phyloP scores from a whole-genome alignment of 2,888 invertebrate genomes.

The Chrysomela aeneicollis region DNA sequence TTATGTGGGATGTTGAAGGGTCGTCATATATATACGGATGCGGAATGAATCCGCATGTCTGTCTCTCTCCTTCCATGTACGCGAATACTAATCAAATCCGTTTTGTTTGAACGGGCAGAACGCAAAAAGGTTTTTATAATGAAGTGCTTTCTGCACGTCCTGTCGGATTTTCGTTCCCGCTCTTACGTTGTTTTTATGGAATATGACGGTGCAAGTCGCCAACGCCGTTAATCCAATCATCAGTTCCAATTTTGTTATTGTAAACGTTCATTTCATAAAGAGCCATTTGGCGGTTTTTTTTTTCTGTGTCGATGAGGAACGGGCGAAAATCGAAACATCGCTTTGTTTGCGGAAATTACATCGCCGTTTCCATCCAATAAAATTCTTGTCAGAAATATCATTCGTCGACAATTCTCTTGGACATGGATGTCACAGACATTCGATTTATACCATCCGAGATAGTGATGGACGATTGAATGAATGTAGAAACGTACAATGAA shows the following conservation, averaged over 20 bases:
- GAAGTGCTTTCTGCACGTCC: slow-evolving; percentile 57
- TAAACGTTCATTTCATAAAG: slow-evolving; percentile 52
- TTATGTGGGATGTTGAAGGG: slow-evolving; percentile 50
- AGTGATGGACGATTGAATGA: too few species aligned
- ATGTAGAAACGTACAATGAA: too few species aligned
- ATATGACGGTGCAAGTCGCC: slow-evolving; percentile 52
- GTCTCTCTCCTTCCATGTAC: slow-evolving; percentile 39
- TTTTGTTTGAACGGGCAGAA: slow-evolving; percentile 58
- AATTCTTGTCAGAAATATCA: slow-evolving; percentile 24
- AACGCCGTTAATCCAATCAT: slow-evolving; percentile 52
- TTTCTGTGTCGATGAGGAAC: slow-evolving; percentile 33
- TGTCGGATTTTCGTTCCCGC: slow-evolving; percentile 54
- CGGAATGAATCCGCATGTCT: slow-evolving; percentile 28
- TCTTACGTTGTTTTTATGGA: slow-evolving; percentile 52
- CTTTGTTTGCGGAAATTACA: slow-evolving; percentile 32
- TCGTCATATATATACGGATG: slow-evolving; percentile 21
- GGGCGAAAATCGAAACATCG: slow-evolving; percentile 35
- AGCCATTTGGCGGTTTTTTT: slow-evolving; percentile 47
- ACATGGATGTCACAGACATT: slow-evolving; percentile 1
- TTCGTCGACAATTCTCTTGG: background rate
- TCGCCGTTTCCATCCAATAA: slow-evolving; percentile 30
- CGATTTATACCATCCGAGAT: background rate
- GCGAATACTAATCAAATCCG: slow-evolving; percentile 58
- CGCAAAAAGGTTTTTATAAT: slow-evolving; percentile 58
- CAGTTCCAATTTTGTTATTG: slow-evolving; percentile 54